A percentile compares a stretch with the other conserved stretches of the same genome.
These are phyloP conservation scores for Falco peregrinus DNA, from an alignment of 2,797 vertebrate species.

Conservation along the genomic window DNA sequence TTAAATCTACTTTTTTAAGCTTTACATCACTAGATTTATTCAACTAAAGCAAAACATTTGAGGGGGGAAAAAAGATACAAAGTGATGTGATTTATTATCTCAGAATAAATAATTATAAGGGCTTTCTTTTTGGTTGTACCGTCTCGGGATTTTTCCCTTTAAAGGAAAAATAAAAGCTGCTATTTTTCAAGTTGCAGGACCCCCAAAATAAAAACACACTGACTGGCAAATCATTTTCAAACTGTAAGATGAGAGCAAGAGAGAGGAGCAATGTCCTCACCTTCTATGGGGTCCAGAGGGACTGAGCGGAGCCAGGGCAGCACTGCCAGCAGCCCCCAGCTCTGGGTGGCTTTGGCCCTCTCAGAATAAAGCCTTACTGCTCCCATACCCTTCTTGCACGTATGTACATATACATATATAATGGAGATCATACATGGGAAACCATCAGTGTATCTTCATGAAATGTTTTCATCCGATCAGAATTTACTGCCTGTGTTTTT, in stretches of 20 bases:
- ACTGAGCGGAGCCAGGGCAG: rapidly evolving
- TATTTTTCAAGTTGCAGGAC: not conserved
- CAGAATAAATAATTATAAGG: not conserved
- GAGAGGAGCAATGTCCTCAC: not conserved
- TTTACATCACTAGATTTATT: not conserved
- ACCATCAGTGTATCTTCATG: not conserved
- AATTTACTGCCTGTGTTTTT: not conserved
- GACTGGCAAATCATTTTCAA: not conserved
- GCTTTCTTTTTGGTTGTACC: not conserved
- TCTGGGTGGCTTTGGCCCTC: not conserved
- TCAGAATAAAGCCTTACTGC: not conserved
- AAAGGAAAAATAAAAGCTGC: not conserved
- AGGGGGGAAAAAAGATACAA: not conserved
- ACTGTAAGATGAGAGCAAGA: not conserved
- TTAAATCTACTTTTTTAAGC: not conserved
- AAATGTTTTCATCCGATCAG: not conserved
- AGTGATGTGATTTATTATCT: not conserved
- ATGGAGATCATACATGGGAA: not conserved
- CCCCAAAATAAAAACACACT: not conserved
- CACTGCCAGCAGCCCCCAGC: not conserved
- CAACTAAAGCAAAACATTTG: not conserved
- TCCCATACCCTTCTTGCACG: not conserved
- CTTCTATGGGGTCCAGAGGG: rapidly evolving
- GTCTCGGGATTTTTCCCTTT: not conserved
- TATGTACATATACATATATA: rapidly evolving